phyloP scores from a whole-genome alignment of 1,140 invertebrate species.

The Diabrotica virgifera region DNA sequence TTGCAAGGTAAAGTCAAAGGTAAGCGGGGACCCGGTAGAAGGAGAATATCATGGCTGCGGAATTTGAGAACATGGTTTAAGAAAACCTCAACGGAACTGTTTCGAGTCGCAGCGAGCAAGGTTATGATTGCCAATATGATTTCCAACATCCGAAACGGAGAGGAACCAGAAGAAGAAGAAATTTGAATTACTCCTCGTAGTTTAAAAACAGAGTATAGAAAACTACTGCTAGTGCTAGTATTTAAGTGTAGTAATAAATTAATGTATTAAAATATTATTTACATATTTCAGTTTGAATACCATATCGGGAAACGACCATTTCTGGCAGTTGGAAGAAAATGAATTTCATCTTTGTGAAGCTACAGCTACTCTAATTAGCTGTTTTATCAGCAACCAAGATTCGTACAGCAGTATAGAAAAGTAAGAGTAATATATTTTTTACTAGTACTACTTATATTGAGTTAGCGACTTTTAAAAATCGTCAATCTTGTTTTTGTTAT shows the following conservation, averaged over 20 bases:
- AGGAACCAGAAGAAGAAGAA: no score
- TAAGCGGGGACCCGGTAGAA: no score
- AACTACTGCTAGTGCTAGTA: no score
- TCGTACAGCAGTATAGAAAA: conserved; percentile 54
- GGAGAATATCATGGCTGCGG: no score
- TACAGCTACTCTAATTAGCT: conserved; percentile 62
- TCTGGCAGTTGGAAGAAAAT: conserved; percentile 73
- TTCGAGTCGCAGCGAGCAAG: no score
- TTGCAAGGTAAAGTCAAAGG: no score
- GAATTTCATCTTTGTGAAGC: conserved; percentile 73
- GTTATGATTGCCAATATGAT: no score
- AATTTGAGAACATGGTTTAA: no score
- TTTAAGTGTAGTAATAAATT: no score
- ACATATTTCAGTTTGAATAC: conserved; percentile 52
- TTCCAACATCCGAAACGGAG: no score
- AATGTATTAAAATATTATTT: background rate
- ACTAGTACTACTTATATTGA: background rate
- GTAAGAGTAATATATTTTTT: conserved; percentile 41
- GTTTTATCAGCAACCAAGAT: conserved; percentile 57
- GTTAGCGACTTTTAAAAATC: background rate
- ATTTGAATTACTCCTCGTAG: no score
- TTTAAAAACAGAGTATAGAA: background rate
- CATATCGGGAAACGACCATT: conserved; percentile 70
- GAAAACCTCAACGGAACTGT: no score
- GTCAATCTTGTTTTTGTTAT: background rate